Evolutionary conservation across 2,113 vertebrate genomes (phyloP).

Genomic region (Oncorhynchus masou): DNA sequence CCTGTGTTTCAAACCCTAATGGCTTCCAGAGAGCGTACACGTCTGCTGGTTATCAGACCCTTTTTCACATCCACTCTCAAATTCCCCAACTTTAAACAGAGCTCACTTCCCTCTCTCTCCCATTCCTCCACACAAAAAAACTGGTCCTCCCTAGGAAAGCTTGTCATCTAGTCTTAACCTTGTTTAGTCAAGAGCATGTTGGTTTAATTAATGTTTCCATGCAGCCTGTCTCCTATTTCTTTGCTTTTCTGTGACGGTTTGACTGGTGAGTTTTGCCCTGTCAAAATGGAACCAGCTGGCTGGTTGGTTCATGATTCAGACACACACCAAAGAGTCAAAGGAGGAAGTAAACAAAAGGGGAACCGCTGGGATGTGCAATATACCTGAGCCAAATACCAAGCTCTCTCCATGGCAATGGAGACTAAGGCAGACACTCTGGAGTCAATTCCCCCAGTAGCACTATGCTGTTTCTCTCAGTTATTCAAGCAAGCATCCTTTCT

Average conservation of each 20-base stretch:
- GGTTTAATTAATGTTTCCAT: slow-evolving; percentile 50
- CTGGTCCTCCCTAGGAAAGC: slow-evolving; percentile 16
- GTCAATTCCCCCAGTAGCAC: too few relatives aligned
- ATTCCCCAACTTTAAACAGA: slow-evolving; percentile 9
- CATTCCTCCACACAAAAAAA: slow-evolving; percentile 10
- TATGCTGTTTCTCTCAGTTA: too few relatives aligned
- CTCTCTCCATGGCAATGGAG: not conserved
- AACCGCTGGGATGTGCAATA: slow-evolving; percentile 4
- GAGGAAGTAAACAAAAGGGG: not conserved
- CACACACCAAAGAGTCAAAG: slow-evolving; percentile 14
- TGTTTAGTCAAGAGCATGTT: slow-evolving; percentile 45
- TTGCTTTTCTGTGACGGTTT: slow-evolving; percentile 30
- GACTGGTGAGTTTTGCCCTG: slow-evolving; percentile 35
- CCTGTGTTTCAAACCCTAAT: slow-evolving; percentile 7
- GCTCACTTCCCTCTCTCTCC: not conserved
- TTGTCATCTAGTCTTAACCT: slow-evolving; percentile 1
- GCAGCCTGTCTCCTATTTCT: slow-evolving; percentile 32
- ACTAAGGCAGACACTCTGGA: not conserved
- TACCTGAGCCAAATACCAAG: slow-evolving; percentile 2
- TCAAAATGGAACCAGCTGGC: slow-evolving; percentile 53
- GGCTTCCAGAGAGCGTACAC: slow-evolving; percentile 10
- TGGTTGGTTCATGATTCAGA: slow-evolving; percentile 19
- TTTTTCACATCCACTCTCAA: slow-evolving; percentile 3
- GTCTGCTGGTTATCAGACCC: slow-evolving; percentile 1
- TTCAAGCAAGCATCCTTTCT: too few relatives aligned